Conservation (phyloP, 2,888 invertebrate genomes). For the Monopis laevigella region DNA sequence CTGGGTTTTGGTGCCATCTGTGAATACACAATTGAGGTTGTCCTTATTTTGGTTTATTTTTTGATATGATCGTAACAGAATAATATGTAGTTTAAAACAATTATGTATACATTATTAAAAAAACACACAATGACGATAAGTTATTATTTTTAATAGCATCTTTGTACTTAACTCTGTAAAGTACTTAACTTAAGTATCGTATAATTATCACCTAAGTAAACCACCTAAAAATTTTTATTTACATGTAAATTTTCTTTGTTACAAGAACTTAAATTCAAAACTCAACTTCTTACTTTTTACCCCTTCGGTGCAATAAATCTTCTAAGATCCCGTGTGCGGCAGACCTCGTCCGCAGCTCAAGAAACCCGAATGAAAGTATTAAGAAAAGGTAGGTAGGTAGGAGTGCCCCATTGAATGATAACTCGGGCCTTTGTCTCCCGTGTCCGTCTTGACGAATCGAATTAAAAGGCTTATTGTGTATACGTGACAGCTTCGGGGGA, state of each 20-base stretch:
- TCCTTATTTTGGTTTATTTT: no score
- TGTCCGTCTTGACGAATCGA: conserved; percentile 67
- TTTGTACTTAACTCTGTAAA: no score
- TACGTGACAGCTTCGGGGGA: conserved; percentile 55
- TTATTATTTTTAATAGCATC: no score
- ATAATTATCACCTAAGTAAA: no score
- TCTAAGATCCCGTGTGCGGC: conserved; percentile 1
- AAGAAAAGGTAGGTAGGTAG: conserved; percentile 65
- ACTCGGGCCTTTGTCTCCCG: conserved; percentile 60
- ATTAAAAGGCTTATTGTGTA: conserved; percentile 69
- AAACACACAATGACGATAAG: no score
- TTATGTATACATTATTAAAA: no score
- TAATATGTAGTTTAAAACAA: no score
- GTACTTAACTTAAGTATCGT: no score
- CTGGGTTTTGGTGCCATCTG: conserved; percentile 7
- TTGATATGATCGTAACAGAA: no score
- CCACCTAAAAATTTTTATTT: no score
- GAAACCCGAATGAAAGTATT: conserved; percentile 59
- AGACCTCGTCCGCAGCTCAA: conserved; percentile 36
- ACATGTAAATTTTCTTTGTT: no score
- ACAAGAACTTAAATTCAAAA: not conserved
- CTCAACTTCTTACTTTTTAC: conserved; percentile 3
- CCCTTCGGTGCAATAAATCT: conserved; percentile 1
- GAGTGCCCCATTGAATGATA: conserved; percentile 68
- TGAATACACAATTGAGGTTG: no score